Evolutionary conservation across 1,140 invertebrate species (phyloP).

Genomic region (Scaptomyza hsui): DNA sequence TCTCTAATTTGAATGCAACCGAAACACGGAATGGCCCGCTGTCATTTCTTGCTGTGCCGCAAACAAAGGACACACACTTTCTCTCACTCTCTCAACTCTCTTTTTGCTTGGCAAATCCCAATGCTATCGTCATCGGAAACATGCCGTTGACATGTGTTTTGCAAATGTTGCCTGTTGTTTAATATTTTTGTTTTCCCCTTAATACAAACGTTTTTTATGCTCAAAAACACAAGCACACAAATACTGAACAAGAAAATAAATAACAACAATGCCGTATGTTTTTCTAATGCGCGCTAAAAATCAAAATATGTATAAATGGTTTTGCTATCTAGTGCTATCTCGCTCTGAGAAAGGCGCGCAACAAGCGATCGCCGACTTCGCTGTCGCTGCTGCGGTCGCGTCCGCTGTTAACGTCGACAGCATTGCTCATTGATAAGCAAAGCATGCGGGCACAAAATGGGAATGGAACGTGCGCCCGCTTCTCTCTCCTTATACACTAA

Average conservation of each 20-base stretch:
- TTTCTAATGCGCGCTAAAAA: constrained; percentile 63
- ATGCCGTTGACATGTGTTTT: constrained; percentile 80
- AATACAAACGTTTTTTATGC: constrained; percentile 18
- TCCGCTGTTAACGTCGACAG: constrained; percentile 2
- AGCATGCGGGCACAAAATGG: constrained; percentile 33
- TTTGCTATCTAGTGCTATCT: constrained; percentile 17
- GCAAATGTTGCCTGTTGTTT: constrained; percentile 64
- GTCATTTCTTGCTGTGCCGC: constrained; percentile 5
- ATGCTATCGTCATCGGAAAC: constrained; percentile 41
- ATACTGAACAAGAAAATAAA: constrained; percentile 7
- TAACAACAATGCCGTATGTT: constrained; percentile 8
- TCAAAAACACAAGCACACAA: neutral
- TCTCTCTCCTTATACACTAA: constrained; percentile 9
- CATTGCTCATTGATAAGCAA: constrained; percentile 53
- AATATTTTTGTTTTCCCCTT: constrained; percentile 10
- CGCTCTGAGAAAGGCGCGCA: constrained; percentile 26
- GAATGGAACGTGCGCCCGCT: constrained; percentile 31
- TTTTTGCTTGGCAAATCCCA: constrained; percentile 47
- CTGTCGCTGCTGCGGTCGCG: constrained; percentile 7
- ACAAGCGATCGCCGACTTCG: constrained; percentile 50
- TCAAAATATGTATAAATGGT: constrained; percentile 13
- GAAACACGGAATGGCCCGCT: constrained; percentile 2
- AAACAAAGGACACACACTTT: constrained; percentile 29
- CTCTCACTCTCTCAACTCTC: neutral
- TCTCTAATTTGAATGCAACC: constrained; percentile 58